Evolutionary conservation across 23 tunicate species (phyloP).

Genomic region (Phallusia fumigata): DNA sequence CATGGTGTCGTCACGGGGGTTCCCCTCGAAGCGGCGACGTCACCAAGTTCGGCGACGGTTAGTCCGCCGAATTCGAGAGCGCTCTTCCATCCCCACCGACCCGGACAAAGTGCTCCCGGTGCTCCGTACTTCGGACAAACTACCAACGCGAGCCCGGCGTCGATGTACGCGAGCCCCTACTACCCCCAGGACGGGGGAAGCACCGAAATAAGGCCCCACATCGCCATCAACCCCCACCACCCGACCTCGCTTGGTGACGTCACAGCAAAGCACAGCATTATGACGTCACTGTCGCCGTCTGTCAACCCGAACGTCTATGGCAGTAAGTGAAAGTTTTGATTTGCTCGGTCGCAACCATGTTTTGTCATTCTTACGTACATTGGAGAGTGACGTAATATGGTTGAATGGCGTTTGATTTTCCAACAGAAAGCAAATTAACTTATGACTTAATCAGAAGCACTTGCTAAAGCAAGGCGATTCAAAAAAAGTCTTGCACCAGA

Average conservation of each 20-base stretch:
- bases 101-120: background rate
- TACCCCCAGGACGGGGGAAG: background rate
- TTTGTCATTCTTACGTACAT: background rate
- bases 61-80: conserved; percentile 2
- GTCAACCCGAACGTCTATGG: background rate
- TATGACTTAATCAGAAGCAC: too few species aligned
- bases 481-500: too few species aligned
- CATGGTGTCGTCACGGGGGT: background rate
- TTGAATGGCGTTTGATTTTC: too few species aligned
- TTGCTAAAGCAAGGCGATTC: too few species aligned
- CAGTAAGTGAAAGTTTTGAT: background rate
- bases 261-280: background rate
- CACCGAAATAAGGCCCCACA: background rate
- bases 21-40: background rate
- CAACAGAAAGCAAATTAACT: too few species aligned
- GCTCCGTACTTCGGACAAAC: background rate
- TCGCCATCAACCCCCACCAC: background rate
- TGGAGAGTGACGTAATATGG: too few species aligned
- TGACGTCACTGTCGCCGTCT: background rate
- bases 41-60: background rate
- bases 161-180: background rate
- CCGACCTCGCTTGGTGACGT: background rate
- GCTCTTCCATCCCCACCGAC: background rate
- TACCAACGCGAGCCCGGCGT: background rate
- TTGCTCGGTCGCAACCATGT: background rate